phyloP scores from a whole-genome alignment of 2,888 invertebrate species.

The Eilema griseolum region DNA sequence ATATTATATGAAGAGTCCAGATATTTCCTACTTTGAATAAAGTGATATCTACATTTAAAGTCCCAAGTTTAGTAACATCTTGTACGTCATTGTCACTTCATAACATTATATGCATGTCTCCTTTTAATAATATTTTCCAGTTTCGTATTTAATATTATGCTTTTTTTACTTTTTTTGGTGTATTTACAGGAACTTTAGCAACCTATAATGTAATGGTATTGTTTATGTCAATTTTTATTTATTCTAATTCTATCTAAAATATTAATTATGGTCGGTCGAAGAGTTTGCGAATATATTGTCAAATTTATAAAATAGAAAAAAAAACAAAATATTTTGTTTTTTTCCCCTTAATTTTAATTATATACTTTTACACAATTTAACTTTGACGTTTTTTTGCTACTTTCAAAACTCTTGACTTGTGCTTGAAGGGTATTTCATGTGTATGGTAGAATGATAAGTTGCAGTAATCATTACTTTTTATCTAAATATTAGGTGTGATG shows the following conservation, averaged over 20 bases:
- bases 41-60: conserved; percentile 3
- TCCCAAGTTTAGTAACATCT: conserved; percentile 21
- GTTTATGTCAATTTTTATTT: conserved; percentile 34
- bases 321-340: neutral
- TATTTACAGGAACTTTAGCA: conserved; percentile 46
- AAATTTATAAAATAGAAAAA: conserved; percentile 32
- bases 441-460: conserved; percentile 41
- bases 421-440: conserved; percentile 35
- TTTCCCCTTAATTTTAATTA: neutral
- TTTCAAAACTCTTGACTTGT: conserved; percentile 33
- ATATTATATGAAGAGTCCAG: neutral
- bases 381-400: conserved; percentile 38
- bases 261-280: conserved; percentile 31
- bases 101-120: conserved; percentile 42
- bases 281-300: conserved; percentile 12
- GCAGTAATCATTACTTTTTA: conserved; percentile 12
- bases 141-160: conserved; percentile 12
- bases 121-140: conserved; percentile 23
- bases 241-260: neutral
- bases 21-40: neutral
- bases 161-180: conserved; percentile 47
- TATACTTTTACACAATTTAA: neutral
- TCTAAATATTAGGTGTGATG: conserved; percentile 20
- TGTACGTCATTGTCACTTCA: conserved; percentile 45
- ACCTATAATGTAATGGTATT: conserved; percentile 29